A percentile compares a stretch with the other conserved stretches of the same genome.
These are phyloP conservation scores for Crotalus helleri DNA, from an alignment of 2,113 vertebrate species.

Conservation along the genomic window DNA sequence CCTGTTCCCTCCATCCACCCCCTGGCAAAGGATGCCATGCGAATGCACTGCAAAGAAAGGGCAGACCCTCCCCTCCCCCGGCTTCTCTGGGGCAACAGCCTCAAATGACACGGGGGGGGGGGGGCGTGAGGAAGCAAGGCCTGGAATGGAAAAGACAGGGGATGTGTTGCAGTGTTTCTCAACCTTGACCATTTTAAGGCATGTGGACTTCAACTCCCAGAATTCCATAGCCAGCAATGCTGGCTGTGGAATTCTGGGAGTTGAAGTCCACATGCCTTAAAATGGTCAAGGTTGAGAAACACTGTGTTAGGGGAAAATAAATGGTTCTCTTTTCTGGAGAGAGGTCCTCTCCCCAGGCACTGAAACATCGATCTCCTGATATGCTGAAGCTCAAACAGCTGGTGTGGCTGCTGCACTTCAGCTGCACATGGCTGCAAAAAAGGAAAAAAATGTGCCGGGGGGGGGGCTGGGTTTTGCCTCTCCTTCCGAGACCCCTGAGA, in stretches of 20 bases:
- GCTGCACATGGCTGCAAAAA: background rate
- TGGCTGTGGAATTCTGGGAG: no score
- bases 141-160: background rate
- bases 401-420: no score
- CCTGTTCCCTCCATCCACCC: background rate
- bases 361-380: background rate
- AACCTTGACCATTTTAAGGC: no score
- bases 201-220: no score
- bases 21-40: background rate
- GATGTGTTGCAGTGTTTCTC: background rate
- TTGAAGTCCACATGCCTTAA: no score
- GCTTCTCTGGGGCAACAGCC: background rate
- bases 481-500: slow-evolving; percentile 21
- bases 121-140: background rate
- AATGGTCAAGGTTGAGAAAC: no score
- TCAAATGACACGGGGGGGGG: background rate
- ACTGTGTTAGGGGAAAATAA: background rate
- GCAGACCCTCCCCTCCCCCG: background rate
- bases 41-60: background rate
- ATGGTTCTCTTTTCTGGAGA: background rate
- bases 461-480: background rate
- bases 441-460: background rate
- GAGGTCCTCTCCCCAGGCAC: background rate
- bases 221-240: no score
- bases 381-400: background rate